A percentile compares a stretch with the other conserved stretches of the same genome.
phyloP scores from a whole-genome alignment of 2,888 invertebrate species.

The Rhaphigaster nebulosa region DNA sequence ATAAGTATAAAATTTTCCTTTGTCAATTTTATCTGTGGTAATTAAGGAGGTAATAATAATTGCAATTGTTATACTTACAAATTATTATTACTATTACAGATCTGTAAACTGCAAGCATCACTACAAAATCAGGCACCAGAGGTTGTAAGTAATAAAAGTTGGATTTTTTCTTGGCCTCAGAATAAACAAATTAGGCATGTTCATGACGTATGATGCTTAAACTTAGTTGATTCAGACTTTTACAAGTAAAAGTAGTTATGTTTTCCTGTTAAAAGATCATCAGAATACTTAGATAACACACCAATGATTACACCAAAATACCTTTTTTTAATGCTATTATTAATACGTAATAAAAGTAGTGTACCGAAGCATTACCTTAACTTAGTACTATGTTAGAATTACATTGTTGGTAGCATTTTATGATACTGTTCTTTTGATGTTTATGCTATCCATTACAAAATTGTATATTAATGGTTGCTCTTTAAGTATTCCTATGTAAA shows the following conservation, averaged over 20 bases:
- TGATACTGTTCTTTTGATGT: not conserved
- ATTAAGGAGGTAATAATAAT: not conserved
- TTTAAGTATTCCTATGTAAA: not conserved
- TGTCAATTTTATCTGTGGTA: not conserved
- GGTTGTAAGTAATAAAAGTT: slow-evolving; percentile 62
- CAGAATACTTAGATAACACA: not conserved
- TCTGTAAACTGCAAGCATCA: slow-evolving; percentile 57
- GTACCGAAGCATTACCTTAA: not conserved
- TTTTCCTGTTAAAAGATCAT: not conserved
- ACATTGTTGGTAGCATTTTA: not conserved
- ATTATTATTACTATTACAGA: slow-evolving; percentile 49
- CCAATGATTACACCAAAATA: slow-evolving; percentile 26
- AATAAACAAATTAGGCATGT: slow-evolving; percentile 48
- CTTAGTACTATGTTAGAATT: not conserved
- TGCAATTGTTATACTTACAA: not conserved
- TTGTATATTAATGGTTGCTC: not conserved
- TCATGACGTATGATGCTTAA: slow-evolving; percentile 35
- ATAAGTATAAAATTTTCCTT: not conserved
- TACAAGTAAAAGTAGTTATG: not conserved
- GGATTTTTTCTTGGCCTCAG: slow-evolving; percentile 61
- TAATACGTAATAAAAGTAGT: not conserved
- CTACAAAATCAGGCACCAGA: slow-evolving; percentile 55
- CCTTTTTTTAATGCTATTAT: not conserved
- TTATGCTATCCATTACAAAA: not conserved
- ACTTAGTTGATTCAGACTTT: not conserved